phyloP scores from a whole-genome alignment of 2,113 vertebrate genomes.

The Butastur rufipennis region DNA sequence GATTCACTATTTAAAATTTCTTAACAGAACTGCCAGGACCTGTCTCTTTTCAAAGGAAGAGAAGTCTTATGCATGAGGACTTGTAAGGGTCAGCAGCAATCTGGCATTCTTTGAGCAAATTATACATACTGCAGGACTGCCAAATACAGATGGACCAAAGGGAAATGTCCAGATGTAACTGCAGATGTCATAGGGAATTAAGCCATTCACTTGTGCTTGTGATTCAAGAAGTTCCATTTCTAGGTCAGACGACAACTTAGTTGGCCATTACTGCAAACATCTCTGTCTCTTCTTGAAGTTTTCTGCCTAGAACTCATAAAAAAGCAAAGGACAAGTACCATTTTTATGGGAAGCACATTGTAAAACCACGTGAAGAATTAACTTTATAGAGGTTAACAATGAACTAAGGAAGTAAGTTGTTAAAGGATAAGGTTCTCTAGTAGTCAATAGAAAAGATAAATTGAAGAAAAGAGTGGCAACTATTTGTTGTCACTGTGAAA shows the following conservation, averaged over 20 bases:
- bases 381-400: neutral
- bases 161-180: slow-evolving; percentile 23
- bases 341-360: neutral
- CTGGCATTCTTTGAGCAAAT: neutral
- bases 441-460: neutral
- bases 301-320: neutral
- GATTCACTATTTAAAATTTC: neutral
- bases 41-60: neutral
- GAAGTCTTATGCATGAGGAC: neutral
- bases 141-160: neutral
- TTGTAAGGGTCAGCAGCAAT: neutral
- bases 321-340: neutral
- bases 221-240: slow-evolving; percentile 20
- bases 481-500: neutral
- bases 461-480: neutral
- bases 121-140: neutral
- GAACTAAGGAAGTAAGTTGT: neutral
- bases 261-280: neutral
- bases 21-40: neutral
- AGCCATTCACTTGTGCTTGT: neutral
- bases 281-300: slow-evolving; percentile 3
- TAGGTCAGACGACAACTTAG: slow-evolving; percentile 18
- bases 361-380: neutral
- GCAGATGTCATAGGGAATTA: slow-evolving; percentile 25
- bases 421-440: neutral